Evolutionary conservation across 1,140 invertebrate species (phyloP).

Genomic region (Muscidifurax raptorellus): DNA sequence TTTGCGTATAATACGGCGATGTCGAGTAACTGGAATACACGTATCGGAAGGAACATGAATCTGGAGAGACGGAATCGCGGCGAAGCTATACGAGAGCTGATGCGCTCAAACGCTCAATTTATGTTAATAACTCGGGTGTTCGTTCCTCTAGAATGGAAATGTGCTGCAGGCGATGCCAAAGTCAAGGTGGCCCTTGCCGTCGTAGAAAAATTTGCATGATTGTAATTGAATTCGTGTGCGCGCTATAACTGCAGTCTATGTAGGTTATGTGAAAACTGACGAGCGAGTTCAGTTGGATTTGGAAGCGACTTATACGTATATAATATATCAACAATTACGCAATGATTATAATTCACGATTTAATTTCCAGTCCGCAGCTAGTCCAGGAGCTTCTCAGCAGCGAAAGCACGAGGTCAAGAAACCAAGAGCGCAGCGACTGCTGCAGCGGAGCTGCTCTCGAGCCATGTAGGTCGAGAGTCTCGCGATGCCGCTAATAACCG

Average conservation of each 20-base stretch:
- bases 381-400: too few species aligned
- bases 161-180: background rate
- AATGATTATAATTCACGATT: background rate
- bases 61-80: background rate
- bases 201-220: constrained; percentile 1
- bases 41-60: background rate
- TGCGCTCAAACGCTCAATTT: background rate
- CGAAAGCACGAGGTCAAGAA: background rate
- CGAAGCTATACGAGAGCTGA: too few species aligned
- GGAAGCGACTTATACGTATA: too few species aligned
- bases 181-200: background rate
- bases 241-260: too few species aligned
- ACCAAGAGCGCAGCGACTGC: background rate
- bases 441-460: background rate
- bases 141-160: background rate
- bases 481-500: constrained; percentile 30
- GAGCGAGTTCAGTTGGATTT: too few species aligned
- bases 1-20: background rate
- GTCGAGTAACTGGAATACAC: background rate
- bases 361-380: background rate
- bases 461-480: constrained; percentile 30
- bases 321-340: too few species aligned
- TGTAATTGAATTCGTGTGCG: background rate
- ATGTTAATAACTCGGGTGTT: background rate
- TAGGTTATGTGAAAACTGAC: background rate